These are phyloP conservation scores for Phalangium opilio DNA, from an alignment of 2,888 invertebrate genomes.

Conservation along the genomic window DNA sequence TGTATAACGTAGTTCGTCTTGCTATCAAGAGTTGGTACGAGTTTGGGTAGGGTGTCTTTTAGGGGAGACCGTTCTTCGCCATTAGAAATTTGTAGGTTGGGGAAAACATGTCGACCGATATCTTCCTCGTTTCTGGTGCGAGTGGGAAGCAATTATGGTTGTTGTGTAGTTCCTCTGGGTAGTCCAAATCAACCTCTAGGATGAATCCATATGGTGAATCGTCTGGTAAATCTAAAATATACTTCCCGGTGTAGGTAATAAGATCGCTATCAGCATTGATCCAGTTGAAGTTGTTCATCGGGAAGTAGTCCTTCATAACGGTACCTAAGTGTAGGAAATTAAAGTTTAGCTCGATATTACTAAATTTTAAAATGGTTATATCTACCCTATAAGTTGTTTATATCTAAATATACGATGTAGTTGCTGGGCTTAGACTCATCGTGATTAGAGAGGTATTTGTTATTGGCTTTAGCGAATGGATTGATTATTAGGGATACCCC, in stretches of 20 bases:
- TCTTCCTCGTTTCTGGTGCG: slow-evolving; percentile 5
- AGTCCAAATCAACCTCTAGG: slow-evolving; percentile 20
- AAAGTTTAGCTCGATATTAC: too few relatives aligned
- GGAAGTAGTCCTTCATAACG: too few relatives aligned
- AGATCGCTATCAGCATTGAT: too few relatives aligned
- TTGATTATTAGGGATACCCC: slow-evolving; percentile 3
- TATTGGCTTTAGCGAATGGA: slow-evolving; percentile 7
- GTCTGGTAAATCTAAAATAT: background rate
- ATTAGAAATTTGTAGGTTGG: slow-evolving; percentile 8
- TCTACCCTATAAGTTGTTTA: slow-evolving; percentile 17
- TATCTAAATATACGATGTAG: slow-evolving; percentile 24
- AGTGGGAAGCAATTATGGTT: slow-evolving; percentile 18
- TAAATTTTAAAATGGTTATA: too few relatives aligned
- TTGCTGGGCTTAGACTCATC: background rate
- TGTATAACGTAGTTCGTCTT: slow-evolving; percentile 26
- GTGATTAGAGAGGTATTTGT: slow-evolving; percentile 4
- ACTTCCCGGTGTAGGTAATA: background rate
- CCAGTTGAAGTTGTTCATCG: too few relatives aligned
- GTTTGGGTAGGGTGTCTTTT: too few relatives aligned
- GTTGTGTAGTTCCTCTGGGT: slow-evolving; percentile 20
- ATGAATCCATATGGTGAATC: slow-evolving; percentile 11
- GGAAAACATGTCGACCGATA: slow-evolving; percentile 3
- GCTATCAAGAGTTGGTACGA: too few relatives aligned
- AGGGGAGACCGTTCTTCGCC: too few relatives aligned
- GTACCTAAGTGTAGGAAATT: too few relatives aligned